Evolutionary conservation across 2,113 vertebrate genomes (phyloP), one percentile per base, ranked within the genome.

Genomic region (Dromiciops gliroides): DNA sequence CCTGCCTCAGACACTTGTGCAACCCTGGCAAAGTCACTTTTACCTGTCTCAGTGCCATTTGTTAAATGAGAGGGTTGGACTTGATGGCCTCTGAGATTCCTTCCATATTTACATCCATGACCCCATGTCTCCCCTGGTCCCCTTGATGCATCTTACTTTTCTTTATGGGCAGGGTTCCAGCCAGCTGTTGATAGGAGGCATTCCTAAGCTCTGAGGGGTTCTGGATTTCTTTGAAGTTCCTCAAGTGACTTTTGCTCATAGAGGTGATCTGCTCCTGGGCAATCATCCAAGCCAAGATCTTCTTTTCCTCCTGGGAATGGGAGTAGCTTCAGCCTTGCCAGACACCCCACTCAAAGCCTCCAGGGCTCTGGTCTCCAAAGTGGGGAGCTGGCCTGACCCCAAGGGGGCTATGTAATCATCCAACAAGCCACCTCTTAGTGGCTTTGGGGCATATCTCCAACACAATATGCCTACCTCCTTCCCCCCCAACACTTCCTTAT

Each of bases 141-240:
- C 37, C 25, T 0, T 9, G 31, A 50, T 0, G 3, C 24, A 22
- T 98, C 98, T 99, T 97, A 99, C 98, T 99, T 97, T 98, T 99
- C 51, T 0, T 60, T 9, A n/a, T 48, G 16, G 96, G 28, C 0
- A 7, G 92, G 12, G 48, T 92, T 93, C 99, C 98, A 48, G 97
- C 98, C 0, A 99, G 97, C 48, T 98, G 90, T 2, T 47, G 94
- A 95, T 98, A 98, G 90, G 96, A 98, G 95, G 98, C 0, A 0
- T 94, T 97, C 3, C 23, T 94, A 94, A 90, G 93, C 14, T 92
- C 67, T 0, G 19, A 88, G 5, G 96, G 96, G 52, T 92, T 90
- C 4, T 92, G 95, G 0, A 48, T 93, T n/a, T 96, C 95, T 91
- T 91, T 90, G 67, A 98, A 97, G 90, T 88, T 92, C 49, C 50